A percentile compares a stretch with the other conserved stretches of the same genome.
Evolutionary conservation across 2,113 vertebrate genomes (phyloP).

Genomic region (Siphamia tubifer): DNA sequence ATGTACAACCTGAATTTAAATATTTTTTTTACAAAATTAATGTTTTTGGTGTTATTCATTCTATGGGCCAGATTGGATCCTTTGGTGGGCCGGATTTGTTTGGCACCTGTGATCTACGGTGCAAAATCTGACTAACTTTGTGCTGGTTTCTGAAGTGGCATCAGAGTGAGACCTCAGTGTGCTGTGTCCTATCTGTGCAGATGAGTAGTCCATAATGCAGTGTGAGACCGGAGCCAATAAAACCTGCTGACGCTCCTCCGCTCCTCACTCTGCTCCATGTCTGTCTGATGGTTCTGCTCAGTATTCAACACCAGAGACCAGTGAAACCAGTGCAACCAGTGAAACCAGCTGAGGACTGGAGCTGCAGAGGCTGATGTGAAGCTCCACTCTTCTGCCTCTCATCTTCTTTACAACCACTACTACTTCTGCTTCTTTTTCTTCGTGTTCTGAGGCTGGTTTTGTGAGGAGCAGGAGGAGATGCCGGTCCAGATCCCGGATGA

Average conservation of each 20-base stretch:
- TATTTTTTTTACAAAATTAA: no score
- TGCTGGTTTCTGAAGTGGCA: no score
- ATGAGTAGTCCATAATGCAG: no score
- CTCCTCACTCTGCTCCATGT: no score
- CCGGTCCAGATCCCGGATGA: conserved; percentile 87
- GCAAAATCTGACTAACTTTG: no score
- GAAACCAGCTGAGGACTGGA: neutral
- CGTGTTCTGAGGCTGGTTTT: neutral
- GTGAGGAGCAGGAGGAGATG: conserved; percentile 58
- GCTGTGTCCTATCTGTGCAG: neutral
- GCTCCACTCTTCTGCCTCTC: neutral
- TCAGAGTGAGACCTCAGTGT: conserved; percentile 35
- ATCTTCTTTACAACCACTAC: neutral
- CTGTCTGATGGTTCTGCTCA: no score
- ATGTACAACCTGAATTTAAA: no score
- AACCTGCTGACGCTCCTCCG: neutral
- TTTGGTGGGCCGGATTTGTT: no score
- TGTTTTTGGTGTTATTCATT: no score
- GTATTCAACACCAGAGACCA: no score
- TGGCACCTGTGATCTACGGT: no score
- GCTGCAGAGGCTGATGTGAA: neutral
- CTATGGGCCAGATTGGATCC: no score
- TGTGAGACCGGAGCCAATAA: neutral
- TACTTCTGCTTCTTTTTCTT: neutral
- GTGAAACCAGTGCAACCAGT: neutral